Evolutionary conservation across 2,113 vertebrate genomes (phyloP), one percentile per base, ranked within the genome.

Genomic region (Sinocyclocheilus anophthalmus): DNA sequence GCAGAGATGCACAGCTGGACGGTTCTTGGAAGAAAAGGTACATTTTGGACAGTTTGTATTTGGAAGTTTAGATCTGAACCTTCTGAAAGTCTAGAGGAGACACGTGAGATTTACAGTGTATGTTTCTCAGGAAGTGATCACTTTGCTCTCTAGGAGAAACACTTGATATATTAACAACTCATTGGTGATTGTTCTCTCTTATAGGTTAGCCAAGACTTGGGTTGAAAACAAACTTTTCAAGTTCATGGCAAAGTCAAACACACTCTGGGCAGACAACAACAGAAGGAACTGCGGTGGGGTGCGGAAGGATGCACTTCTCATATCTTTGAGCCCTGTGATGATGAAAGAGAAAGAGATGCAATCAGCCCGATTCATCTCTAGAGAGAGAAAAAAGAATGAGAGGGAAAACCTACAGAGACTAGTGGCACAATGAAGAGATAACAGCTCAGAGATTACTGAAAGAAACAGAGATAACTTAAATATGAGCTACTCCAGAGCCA

Each of bases 401-500:
- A 83, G 72, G 8, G 24, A 83, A 45, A 57, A 26, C 53, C 67
- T 53, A 78, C 67, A 88, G 86, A 81, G 83, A 83, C 79, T 55
- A 4, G 84, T 20, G 67, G 48, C n/a, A 90, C 85, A 91, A 87
- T 82, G 50, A 77, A 67, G 63, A 85, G 92, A 92, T 91, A 89
- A 83, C 26, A 69, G 14, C 61, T 83, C 76, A 30, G 22, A 90
- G 91, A 93, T 91, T 88, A 84, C 70, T 90, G 90, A 88, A 75
- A 33, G 87, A 83, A 85, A 59, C 13, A 26, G 84, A 90, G 92
- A 93, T 91, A 92, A 88, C 18, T 83, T 67, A 69, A 76, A 83
- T 26, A 72, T 89, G 91, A 94, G 90, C 91, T 88, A 91, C 50
- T 69, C 2, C 92, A 94, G 93, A 85, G 22, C 57, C 76, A 79